Evolutionary conservation across 2,797 vertebrate genomes (phyloP).

Genomic region (Neosilurus mollespiculum): DNA sequence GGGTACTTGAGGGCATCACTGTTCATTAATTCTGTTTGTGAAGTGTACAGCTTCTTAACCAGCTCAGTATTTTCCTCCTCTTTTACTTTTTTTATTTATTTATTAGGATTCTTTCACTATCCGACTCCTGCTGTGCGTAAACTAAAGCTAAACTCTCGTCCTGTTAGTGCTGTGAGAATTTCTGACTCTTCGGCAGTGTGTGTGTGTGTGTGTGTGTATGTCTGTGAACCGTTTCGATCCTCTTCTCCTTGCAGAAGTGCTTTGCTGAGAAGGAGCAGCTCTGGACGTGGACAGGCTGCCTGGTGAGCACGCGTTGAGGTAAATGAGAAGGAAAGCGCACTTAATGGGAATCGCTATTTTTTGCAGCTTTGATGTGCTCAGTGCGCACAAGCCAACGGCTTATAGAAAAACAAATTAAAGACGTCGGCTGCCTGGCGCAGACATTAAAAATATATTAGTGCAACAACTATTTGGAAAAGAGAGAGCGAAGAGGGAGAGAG

Average conservation of each 20-base stretch:
- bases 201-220: conserved; percentile 15
- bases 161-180: background rate
- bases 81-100: background rate
- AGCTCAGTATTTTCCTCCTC: background rate
- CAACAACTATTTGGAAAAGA: conserved; percentile 71
- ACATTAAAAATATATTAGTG: conserved; percentile 85
- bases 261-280: conserved; percentile 35
- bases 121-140: conserved; percentile 3
- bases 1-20: conserved; percentile 18
- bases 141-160: background rate
- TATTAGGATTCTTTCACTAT: background rate
- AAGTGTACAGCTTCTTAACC: background rate
- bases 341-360: conserved; percentile 83
- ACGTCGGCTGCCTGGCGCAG: conserved; percentile 76
- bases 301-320: conserved; percentile 71
- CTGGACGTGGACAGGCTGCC: conserved; percentile 71
- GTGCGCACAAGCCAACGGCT: conserved; percentile 78
- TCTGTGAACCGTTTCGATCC: conserved; percentile 62
- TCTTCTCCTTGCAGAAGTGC: conserved; percentile 66
- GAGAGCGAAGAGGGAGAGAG: background rate
- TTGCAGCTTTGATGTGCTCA: conserved; percentile 78
- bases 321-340: conserved; percentile 78
- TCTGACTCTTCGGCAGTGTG: background rate
- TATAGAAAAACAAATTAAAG: conserved; percentile 83
- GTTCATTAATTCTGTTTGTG: conserved; percentile 40